Evolutionary conservation across 2,888 invertebrate species (phyloP).

Genomic region (Cheilosia vulpina): DNA sequence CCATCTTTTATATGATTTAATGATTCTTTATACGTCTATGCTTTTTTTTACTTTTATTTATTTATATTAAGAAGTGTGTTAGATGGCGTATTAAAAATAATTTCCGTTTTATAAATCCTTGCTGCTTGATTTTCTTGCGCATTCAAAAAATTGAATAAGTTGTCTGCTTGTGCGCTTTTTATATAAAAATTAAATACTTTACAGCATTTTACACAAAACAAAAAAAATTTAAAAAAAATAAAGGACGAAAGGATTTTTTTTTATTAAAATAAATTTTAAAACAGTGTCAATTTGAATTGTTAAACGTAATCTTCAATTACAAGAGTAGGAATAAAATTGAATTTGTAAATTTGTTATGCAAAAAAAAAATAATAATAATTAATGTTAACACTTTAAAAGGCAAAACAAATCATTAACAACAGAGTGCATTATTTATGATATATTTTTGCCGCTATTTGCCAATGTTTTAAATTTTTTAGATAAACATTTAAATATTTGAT

Average conservation of each 20-base stretch:
- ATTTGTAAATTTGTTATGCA: slow-evolving; percentile 40
- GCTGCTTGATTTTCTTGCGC: slow-evolving; percentile 69
- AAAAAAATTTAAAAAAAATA: slow-evolving; percentile 22
- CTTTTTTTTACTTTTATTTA: slow-evolving; percentile 34
- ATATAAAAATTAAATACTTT: slow-evolving; percentile 29
- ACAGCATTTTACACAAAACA: slow-evolving; percentile 41
- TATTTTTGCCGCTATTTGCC: slow-evolving; percentile 71
- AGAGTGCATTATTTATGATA: slow-evolving; percentile 69
- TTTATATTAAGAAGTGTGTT: slow-evolving; percentile 37
- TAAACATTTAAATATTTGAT: neutral
- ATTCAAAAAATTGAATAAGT: slow-evolving; percentile 40
- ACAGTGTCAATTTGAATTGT: slow-evolving; percentile 32
- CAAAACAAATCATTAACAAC: slow-evolving; percentile 44
- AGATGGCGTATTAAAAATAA: slow-evolving; percentile 37
- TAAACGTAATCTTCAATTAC: slow-evolving; percentile 21
- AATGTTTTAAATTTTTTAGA: slow-evolving; percentile 58
- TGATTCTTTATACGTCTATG: slow-evolving; percentile 36
- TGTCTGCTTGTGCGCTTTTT: slow-evolving; percentile 70
- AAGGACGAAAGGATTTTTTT: slow-evolving; percentile 45
- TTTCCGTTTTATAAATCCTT: slow-evolving; percentile 58
- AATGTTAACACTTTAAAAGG: slow-evolving; percentile 32
- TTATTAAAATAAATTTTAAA: slow-evolving; percentile 20
- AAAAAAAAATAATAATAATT: slow-evolving; percentile 30
- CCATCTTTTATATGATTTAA: slow-evolving; percentile 12
- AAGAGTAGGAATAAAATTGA: slow-evolving; percentile 38